These are phyloP conservation scores for Halichoeres trimaculatus DNA, from an alignment of 2,113 vertebrate genomes.

Conservation along the genomic window DNA sequence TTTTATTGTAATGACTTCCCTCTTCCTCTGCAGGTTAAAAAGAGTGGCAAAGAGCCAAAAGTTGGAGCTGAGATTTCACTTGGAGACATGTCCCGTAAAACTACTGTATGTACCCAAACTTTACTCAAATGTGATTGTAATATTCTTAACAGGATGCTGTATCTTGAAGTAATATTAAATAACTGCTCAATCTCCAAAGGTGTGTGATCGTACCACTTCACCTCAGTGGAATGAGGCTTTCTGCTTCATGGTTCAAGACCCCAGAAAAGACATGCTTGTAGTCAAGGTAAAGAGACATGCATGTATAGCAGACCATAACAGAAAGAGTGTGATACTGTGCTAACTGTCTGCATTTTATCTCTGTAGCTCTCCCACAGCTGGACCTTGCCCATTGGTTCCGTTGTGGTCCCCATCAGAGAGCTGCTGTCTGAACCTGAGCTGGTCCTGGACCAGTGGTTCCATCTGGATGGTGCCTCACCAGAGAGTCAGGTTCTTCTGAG, in stretches of 20 bases:
- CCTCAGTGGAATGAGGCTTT: conserved; percentile 90
- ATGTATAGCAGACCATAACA: neutral
- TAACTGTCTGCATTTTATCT: conserved; percentile 12
- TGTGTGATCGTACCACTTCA: conserved; percentile 81
- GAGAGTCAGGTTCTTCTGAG: conserved; percentile 88
- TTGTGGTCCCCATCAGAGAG: conserved; percentile 87
- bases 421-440: conserved; percentile 85
- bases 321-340: neutral
- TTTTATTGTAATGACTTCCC: neutral
- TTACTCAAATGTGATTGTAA: neutral
- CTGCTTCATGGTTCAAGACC: conserved; percentile 87
- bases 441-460: conserved; percentile 88
- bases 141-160: neutral
- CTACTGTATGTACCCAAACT: conserved; percentile 81
- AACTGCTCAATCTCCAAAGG: conserved; percentile 70
- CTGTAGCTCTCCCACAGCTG: conserved; percentile 81
- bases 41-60: conserved; percentile 88
- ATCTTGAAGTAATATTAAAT: neutral
- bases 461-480: conserved; percentile 82
- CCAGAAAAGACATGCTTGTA: conserved; percentile 85
- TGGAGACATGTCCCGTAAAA: conserved; percentile 82
- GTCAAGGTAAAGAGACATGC: conserved; percentile 82
- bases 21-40: conserved; percentile 84
- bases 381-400: conserved; percentile 81
- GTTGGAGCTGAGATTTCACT: conserved; percentile 84